Base-by-base conservation (phyloP, 2,888 invertebrate species). In the Drosophila paramelanica region DNA sequence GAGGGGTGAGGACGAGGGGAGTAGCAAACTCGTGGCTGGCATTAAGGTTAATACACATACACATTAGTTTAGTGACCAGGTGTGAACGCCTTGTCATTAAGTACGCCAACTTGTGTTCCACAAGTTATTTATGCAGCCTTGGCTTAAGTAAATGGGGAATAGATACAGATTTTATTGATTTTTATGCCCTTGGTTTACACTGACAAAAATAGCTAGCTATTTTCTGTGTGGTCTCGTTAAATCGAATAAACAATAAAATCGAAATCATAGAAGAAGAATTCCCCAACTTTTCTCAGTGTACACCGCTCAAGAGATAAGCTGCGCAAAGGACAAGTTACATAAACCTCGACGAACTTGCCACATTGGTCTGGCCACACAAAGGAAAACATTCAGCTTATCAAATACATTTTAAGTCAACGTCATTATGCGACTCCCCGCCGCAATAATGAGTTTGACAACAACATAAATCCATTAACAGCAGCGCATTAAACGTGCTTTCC, bases 381-480 rank as follows among this genome's bases (percentile, higher is more conserved):
- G 61, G 41, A 56, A 47, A 64, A 39, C 72, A 39, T 56, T 67
- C 51, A 64, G 53, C 68, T 60, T 65, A 68, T 64, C 73, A 39
- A 58, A 69, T 51, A 64, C 72, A 70, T 53, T 70, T 62, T 61
- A 74, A 67, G 77, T 70, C 59, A 69, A 77, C 69, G 60, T 72
- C 67, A 67, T 71, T 75, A 61, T 8, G 60, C 42, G n/a, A n/a
- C 27, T 13, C 25, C 53, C 51, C 20, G 42, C 46, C n/a, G 17
- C 31, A 13, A 36, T 23, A 76, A 69, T 65, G 71, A 55, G 67
- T 65, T 77, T 71, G 65, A 67, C 65, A 77, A 77, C 77, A 77
- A 78, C 78, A 77, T 79, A 79, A 79, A 79, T 79, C 79, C 79
- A 79, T 79, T 79, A 79, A 77, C 71, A 77, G 52, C 59, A 66